Conservation (phyloP, 92 coral and sea anemone genomes). For the Scolanthus callimorphus region DNA sequence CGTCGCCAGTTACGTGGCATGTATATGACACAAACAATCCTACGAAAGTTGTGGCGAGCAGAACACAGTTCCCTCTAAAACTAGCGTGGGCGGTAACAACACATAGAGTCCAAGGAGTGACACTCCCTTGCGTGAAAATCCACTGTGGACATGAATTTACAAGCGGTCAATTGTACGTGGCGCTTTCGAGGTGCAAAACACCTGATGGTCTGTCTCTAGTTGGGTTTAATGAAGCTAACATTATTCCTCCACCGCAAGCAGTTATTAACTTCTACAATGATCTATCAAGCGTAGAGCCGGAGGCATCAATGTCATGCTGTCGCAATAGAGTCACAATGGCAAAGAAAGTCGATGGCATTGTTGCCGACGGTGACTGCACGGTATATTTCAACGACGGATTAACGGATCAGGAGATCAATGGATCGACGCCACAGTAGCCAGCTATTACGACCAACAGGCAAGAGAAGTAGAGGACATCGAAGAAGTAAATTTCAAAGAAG, state of each 20-base stretch:
- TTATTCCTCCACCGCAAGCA: neutral
- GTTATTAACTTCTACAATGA: neutral
- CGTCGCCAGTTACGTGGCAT: neutral
- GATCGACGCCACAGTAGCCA: too few relatives aligned
- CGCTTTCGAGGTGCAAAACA: neutral
- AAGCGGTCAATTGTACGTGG: neutral
- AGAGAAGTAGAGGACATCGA: too few relatives aligned
- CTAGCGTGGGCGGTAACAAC: neutral
- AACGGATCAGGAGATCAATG: too few relatives aligned
- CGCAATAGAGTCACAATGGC: neutral
- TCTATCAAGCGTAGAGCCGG: neutral
- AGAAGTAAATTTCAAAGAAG: too few relatives aligned
- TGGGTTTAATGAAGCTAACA: neutral
- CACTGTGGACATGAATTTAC: neutral
- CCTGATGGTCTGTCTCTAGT: neutral
- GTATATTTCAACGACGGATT: too few relatives aligned
- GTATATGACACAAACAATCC: neutral
- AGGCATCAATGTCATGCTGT: neutral
- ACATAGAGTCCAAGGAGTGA: neutral
- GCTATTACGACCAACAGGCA: too few relatives aligned
- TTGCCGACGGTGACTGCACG: neutral
- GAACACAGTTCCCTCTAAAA: neutral
- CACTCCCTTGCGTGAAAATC: neutral
- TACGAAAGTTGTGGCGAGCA: neutral
- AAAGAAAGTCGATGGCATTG: neutral